phyloP scores from a whole-genome alignment of 2,797 vertebrate genomes.

The Sebastolobus altivelis region DNA sequence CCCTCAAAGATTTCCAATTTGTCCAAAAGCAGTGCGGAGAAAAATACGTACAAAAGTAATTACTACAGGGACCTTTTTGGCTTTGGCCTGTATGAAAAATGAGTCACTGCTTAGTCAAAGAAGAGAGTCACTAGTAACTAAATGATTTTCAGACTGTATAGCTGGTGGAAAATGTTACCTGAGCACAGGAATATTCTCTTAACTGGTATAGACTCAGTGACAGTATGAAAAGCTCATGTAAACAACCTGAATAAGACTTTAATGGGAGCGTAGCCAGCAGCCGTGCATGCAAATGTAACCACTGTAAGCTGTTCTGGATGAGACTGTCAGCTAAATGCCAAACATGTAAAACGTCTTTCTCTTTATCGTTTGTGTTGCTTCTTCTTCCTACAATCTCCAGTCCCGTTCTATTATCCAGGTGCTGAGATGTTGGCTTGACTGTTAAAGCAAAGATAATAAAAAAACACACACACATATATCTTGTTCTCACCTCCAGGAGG shows the following conservation, averaged over 20 bases:
- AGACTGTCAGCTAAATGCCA: constrained; percentile 15
- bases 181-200: neutral
- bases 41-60: neutral
- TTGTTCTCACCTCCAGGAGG: constrained; percentile 82
- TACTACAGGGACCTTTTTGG: neutral
- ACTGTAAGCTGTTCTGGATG: constrained; percentile 7
- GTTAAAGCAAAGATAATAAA: neutral
- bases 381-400: neutral
- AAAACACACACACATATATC: constrained; percentile 2
- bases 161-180: neutral
- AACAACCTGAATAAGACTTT: constrained; percentile 12
- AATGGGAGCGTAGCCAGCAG: constrained; percentile 1
- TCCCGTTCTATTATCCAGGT: constrained; percentile 1
- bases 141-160: neutral
- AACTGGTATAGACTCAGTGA: neutral
- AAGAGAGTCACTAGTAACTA: neutral
- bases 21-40: neutral
- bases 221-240: constrained; percentile 6
- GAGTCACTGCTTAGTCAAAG: neutral
- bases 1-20: neutral
- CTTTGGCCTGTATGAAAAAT: neutral
- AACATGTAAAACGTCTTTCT: constrained; percentile 5
- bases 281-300: neutral
- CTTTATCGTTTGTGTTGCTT: constrained; percentile 15
- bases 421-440: constrained; percentile 13